A percentile compares a stretch with the other conserved stretches of the same genome.
Conservation (phyloP, 2,888 invertebrate genomes). For the Syrista parreyssii region DNA sequence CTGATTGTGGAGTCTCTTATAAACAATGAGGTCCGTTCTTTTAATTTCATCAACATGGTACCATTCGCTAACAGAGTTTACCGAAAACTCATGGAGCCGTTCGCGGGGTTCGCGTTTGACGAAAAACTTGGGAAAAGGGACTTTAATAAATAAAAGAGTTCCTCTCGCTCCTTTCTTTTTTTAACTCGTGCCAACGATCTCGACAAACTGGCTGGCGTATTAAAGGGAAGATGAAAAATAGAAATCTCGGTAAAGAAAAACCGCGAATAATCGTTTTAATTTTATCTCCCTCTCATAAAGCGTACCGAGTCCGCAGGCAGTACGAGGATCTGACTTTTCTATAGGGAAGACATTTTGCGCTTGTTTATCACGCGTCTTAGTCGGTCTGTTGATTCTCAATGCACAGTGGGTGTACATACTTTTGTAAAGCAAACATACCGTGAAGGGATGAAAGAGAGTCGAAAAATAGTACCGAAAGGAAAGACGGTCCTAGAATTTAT, state of each 20-base stretch:
- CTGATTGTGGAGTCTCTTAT: background rate
- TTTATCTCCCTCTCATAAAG: background rate
- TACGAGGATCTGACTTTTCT: background rate
- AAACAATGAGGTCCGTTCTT: background rate
- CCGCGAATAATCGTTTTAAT: background rate
- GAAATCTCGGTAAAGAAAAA: background rate
- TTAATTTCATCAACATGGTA: background rate
- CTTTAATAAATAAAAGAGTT: background rate
- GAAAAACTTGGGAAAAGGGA: background rate
- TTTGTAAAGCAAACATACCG: background rate
- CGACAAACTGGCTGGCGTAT: background rate
- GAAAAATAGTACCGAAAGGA: background rate
- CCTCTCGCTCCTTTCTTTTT: background rate
- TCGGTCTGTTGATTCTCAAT: background rate
- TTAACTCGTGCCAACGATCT: background rate
- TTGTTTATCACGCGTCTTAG: background rate
- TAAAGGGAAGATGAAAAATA: background rate
- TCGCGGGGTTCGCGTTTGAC: background rate
- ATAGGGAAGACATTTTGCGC: background rate
- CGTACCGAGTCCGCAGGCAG: background rate
- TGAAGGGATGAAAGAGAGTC: background rate
- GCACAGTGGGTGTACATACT: background rate
- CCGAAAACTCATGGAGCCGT: background rate
- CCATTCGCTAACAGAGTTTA: background rate
- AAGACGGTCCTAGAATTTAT: background rate